phyloP scores from a whole-genome alignment of 2,888 invertebrate genomes.

The Hybos culiciformis region DNA sequence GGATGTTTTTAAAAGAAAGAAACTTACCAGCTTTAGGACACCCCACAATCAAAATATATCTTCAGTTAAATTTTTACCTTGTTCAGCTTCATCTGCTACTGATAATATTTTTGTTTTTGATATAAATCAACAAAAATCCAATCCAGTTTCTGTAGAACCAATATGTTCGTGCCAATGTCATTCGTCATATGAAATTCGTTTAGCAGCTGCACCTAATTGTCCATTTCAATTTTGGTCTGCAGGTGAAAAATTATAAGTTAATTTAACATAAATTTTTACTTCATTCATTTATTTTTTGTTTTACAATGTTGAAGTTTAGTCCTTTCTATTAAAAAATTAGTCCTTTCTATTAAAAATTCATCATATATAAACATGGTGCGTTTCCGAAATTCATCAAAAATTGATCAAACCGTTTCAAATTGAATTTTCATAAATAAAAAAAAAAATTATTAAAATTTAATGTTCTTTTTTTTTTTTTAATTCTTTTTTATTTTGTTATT shows the following conservation, averaged over 20 bases:
- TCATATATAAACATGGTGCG: too few relatives aligned
- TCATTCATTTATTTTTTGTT: too few relatives aligned
- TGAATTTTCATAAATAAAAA: too few relatives aligned
- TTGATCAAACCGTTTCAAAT: too few relatives aligned
- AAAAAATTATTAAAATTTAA: too few relatives aligned
- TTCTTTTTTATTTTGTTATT: too few relatives aligned
- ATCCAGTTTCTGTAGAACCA: constrained; percentile 34
- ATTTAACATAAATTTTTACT: too few relatives aligned
- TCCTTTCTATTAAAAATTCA: too few relatives aligned
- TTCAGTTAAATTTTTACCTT: constrained; percentile 61
- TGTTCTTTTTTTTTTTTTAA: too few relatives aligned
- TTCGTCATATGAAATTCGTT: constrained; percentile 74
- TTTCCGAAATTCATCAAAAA: too few relatives aligned
- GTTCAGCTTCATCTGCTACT: constrained; percentile 49
- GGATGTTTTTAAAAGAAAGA: constrained; percentile 78
- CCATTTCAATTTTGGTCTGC: constrained; percentile 89
- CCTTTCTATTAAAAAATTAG: too few relatives aligned
- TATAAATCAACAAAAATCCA: constrained; percentile 34
- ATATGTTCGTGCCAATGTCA: constrained; percentile 74
- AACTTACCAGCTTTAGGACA: constrained; percentile 60
- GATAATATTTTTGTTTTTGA: constrained; percentile 49
- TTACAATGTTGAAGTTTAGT: too few relatives aligned
- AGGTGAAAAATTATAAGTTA: constrained; percentile 93
- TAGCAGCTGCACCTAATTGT: constrained; percentile 73
- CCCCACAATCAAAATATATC: constrained; percentile 95